These are phyloP conservation scores for Eudyptes chrysolophus DNA, from an alignment of 2,113 vertebrate genomes.

Conservation along the genomic window DNA sequence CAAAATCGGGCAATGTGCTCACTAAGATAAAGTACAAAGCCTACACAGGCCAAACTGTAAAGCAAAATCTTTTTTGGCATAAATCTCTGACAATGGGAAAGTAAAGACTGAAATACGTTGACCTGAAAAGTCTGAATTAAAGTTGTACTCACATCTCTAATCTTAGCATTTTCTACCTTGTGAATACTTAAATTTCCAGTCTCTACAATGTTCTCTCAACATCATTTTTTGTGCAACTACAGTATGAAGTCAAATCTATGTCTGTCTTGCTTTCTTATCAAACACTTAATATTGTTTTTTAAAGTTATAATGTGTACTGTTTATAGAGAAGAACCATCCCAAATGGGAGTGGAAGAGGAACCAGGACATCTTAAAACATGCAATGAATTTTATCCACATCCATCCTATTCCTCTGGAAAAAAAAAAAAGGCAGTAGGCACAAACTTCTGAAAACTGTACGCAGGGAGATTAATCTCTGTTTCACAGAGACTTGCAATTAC, in stretches of 20 bases:
- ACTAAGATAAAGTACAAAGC: background rate
- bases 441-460: background rate
- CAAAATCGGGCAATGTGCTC: background rate
- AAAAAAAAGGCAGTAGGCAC: background rate
- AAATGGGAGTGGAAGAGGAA: background rate
- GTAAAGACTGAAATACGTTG: background rate
- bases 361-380: background rate
- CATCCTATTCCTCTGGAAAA: background rate
- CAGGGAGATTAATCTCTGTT: background rate
- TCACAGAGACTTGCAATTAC: background rate
- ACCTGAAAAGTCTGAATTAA: background rate
- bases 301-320: background rate
- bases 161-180: background rate
- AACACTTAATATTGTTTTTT: background rate
- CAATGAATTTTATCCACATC: background rate
- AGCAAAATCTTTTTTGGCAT: background rate
- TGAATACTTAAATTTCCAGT: background rate
- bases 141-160: background rate
- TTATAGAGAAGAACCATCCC: background rate
- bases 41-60: background rate
- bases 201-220: background rate
- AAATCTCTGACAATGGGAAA: background rate
- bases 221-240: background rate
- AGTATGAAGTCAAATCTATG: background rate
- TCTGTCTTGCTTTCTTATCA: background rate